Evolutionary conservation across 2,113 vertebrate genomes (phyloP).

Genomic region (Lophotis ruficrista): DNA sequence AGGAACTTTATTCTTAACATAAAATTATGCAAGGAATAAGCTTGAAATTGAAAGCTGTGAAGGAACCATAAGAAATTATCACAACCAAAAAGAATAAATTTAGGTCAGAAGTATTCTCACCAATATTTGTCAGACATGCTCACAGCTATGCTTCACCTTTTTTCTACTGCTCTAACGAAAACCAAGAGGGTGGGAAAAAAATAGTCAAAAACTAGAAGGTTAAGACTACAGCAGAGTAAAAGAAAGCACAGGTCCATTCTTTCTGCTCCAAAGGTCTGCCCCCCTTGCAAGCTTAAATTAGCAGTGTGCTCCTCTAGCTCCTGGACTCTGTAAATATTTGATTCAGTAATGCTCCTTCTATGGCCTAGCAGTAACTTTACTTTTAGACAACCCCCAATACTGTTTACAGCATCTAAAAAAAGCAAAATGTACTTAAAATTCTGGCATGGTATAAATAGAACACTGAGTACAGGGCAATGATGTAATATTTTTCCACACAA

Average conservation of each 20-base stretch:
- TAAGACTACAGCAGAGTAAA: neutral
- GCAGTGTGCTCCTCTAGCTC: conserved; percentile 1
- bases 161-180: neutral
- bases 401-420: conserved; percentile 73
- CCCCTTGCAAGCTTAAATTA: neutral
- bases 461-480: conserved; percentile 65
- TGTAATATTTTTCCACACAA: conserved; percentile 75
- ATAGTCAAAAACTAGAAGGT: neutral
- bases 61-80: neutral
- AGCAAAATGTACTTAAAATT: conserved; percentile 68
- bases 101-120: neutral
- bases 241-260: neutral
- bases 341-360: conserved; percentile 64
- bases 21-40: neutral
- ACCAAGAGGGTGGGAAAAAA: neutral
- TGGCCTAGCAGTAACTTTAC: conserved; percentile 57
- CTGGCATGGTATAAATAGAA: conserved; percentile 73
- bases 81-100: neutral
- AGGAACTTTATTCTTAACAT: neutral
- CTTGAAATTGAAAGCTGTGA: neutral
- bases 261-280: neutral
- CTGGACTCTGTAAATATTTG: conserved; percentile 55
- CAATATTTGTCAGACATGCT: neutral
- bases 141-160: neutral
- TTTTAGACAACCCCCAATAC: conserved; percentile 48